These are phyloP conservation scores for Idris sp. DNA, from an alignment of 1,140 invertebrate species.

Conservation along the genomic window DNA sequence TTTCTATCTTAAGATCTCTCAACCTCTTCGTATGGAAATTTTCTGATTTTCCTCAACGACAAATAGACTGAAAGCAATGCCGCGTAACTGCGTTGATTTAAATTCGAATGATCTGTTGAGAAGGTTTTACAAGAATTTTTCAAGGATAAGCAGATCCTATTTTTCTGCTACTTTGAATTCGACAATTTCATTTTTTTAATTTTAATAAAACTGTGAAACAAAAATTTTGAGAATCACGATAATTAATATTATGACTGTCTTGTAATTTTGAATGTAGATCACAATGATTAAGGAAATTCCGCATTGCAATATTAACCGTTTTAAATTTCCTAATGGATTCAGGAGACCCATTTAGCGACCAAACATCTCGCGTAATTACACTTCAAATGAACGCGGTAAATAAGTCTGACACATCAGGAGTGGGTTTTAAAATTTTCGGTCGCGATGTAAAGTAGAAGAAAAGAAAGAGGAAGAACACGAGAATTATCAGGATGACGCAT, in stretches of 20 bases:
- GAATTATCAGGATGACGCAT: slow-evolving; percentile 54
- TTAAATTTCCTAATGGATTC: slow-evolving; percentile 2
- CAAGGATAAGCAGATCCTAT: neutral
- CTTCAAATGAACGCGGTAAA: slow-evolving; percentile 21
- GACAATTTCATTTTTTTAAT: no score
- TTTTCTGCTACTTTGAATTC: no score
- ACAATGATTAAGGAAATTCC: slow-evolving; percentile 32
- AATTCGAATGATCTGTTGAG: slow-evolving; percentile 38
- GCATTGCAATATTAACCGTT: slow-evolving; percentile 19
- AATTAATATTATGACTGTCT: no score
- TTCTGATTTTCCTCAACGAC: slow-evolving; percentile 52
- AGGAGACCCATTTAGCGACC: slow-evolving; percentile 16
- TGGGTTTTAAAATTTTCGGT: slow-evolving; percentile 6
- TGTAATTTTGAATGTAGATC: slow-evolving; percentile 47
- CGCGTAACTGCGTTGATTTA: slow-evolving; percentile 34
- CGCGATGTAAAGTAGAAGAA: slow-evolving; percentile 26
- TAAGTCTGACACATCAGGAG: slow-evolving; percentile 6
- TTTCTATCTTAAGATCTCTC: slow-evolving; percentile 58
- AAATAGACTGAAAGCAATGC: slow-evolving; percentile 59
- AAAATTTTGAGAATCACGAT: no score
- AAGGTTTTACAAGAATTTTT: slow-evolving; percentile 9
- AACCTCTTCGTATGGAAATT: slow-evolving; percentile 57
- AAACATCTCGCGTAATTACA: slow-evolving; percentile 18
- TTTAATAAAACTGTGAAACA: no score
- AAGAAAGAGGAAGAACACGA: slow-evolving; percentile 10